phyloP scores from a whole-genome alignment of 2,113 vertebrate genomes.

The Podocnemis expansa region DNA sequence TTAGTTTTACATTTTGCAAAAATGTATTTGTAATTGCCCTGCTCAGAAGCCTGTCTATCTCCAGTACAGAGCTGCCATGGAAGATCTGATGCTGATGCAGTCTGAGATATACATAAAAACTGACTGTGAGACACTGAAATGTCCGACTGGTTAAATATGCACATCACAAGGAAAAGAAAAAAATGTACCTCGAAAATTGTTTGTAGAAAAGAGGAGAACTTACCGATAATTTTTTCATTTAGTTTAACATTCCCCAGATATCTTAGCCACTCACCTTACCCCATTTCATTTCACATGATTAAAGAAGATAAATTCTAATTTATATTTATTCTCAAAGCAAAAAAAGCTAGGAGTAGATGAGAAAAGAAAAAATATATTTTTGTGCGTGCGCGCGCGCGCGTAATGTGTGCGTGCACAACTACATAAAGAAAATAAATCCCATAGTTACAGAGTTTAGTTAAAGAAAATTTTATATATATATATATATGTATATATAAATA shows the following conservation, averaged over 20 bases:
- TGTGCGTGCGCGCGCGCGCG: no score
- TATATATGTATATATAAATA: constrained; percentile 86
- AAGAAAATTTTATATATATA: constrained; percentile 96
- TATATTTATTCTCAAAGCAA: constrained; percentile 87
- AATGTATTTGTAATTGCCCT: constrained; percentile 35
- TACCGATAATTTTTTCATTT: constrained; percentile 56
- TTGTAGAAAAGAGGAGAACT: constrained; percentile 83
- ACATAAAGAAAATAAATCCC: constrained; percentile 95
- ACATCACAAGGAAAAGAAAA: constrained; percentile 55
- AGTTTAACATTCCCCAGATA: constrained; percentile 69
- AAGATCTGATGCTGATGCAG: constrained; percentile 61
- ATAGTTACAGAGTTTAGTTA: constrained; percentile 90
- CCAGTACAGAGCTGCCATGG: constrained; percentile 39
- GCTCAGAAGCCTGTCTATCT: constrained; percentile 55
- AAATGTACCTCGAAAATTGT: constrained; percentile 60
- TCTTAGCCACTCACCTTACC: constrained; percentile 71
- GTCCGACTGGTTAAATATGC: constrained; percentile 77
- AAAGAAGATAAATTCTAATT: constrained; percentile 81
- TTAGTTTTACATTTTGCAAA: constrained; percentile 52
- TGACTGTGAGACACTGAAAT: neutral
- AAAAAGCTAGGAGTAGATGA: constrained; percentile 81
- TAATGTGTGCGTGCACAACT: constrained; percentile 86
- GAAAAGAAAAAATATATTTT: constrained; percentile 90
- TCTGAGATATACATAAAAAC: constrained; percentile 55
- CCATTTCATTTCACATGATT: constrained; percentile 63